Evolutionary conservation across 2,797 vertebrate species (phyloP).

Genomic region (Arctocebus calabarensis): DNA sequence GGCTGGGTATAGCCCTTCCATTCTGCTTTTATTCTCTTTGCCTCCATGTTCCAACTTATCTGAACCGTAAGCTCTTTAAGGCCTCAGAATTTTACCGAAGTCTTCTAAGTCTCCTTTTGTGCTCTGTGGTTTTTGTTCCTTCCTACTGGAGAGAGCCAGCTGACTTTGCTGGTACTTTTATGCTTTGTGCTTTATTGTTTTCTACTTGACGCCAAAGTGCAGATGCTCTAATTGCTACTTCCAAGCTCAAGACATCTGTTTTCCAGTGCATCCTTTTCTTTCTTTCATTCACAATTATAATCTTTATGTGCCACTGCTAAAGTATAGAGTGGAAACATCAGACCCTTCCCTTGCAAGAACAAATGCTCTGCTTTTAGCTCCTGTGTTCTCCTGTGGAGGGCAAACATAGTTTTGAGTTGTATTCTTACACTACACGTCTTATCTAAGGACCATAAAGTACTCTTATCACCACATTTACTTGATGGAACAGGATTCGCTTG

Average conservation of each 20-base stretch:
- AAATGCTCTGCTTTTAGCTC: neutral
- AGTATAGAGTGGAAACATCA: neutral
- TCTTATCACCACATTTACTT: neutral
- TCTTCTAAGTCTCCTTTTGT: constrained; percentile 68
- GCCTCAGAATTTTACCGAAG: constrained; percentile 39
- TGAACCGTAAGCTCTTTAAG: constrained; percentile 63
- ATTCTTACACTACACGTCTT: neutral
- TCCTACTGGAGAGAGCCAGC: constrained; percentile 66
- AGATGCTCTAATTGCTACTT: constrained; percentile 75
- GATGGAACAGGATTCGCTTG: neutral
- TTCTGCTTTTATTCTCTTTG: constrained; percentile 27
- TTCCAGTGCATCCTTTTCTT: constrained; percentile 59
- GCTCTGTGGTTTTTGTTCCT: constrained; percentile 56
- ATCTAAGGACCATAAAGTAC: neutral
- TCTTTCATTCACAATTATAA: constrained; percentile 33
- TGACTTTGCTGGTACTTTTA: constrained; percentile 77
- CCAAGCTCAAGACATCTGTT: constrained; percentile 64
- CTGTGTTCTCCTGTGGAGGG: constrained; percentile 21
- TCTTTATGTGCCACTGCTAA: constrained; percentile 46
- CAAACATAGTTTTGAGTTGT: constrained; percentile 33
- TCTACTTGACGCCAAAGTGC: neutral
- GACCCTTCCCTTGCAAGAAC: constrained; percentile 23
- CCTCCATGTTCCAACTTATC: constrained; percentile 18
- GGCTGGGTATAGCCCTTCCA: neutral
- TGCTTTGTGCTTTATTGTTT: constrained; percentile 70